These are phyloP conservation scores for Alectoris magna DNA, from an alignment of 2,797 vertebrate genomes.

Conservation along the genomic window DNA sequence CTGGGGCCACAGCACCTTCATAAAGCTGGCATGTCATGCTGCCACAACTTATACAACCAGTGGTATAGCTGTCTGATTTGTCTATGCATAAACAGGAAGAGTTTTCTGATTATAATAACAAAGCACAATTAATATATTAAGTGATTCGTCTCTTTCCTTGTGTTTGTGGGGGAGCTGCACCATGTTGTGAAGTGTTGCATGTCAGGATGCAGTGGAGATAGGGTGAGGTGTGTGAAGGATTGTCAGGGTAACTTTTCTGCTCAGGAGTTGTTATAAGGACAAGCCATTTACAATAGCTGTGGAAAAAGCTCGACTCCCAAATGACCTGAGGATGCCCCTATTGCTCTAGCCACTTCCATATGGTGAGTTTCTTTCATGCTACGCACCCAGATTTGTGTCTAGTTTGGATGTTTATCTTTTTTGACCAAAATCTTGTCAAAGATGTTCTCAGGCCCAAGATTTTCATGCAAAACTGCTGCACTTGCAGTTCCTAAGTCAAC, in stretches of 20 bases:
- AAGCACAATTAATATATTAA: background rate
- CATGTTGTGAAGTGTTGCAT: rapidly evolving
- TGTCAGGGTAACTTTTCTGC: too few relatives aligned
- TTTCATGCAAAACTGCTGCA: background rate
- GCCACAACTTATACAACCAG: rapidly evolving
- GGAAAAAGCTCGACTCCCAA: background rate
- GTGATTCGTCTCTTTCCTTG: background rate
- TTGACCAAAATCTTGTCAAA: background rate
- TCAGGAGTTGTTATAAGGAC: background rate
- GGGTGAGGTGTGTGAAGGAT: background rate
- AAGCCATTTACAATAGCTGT: background rate
- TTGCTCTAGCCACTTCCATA: background rate
- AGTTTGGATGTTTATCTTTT: background rate
- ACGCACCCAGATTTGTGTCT: background rate
- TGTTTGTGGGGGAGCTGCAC: background rate
- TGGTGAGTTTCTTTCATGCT: rapidly evolving
- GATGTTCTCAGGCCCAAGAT: background rate
- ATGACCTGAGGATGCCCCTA: rapidly evolving
- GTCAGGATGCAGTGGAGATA: background rate
- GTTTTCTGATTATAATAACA: background rate
- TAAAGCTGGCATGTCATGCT: too few relatives aligned
- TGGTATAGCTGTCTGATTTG: rapidly evolving
- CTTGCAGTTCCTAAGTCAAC: background rate
- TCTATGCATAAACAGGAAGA: background rate
- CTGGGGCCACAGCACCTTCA: rapidly evolving